Base-by-base conservation (phyloP, 2,797 vertebrate genomes). In the Paramormyrops hopkinsi region DNA sequence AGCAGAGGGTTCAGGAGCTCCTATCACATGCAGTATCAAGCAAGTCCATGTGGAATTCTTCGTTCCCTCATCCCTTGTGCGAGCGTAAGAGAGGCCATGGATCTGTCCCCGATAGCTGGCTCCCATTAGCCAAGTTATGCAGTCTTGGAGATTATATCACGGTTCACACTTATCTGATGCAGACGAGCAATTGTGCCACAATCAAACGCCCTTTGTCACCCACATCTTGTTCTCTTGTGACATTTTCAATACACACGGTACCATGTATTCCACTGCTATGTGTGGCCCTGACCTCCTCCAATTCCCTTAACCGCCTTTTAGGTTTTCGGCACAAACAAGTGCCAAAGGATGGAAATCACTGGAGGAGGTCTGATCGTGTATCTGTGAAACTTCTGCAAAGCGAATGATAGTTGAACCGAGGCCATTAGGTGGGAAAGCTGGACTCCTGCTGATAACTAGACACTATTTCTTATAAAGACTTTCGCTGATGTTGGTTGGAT, bases 391-490 rank as follows among this genome's bases (percentile, higher is more conserved):
- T 37, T 89, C 92, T 90, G 90, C 92, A 91, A 92, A 93, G 94
- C 91, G 92, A 92, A 92, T 82, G 94, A 95, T 94, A 92, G 90
- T 93, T 93, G 95, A 96, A 95, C 95, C 93, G 93, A 91, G 92
- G 91, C 94, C 95, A 94, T 96, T 96, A 96, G 94, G 91, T 93
- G 92, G 91, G 94, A 91, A 93, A 91, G 92, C 91, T 90, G 89
- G 91, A 94, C 91, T 93, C 92, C 90, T 88, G 90, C 91, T 91
- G 93, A 92, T 95, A 93, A 93, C 93, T 94, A 93, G 89, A 73
- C 88, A 89, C 93, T 90, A 90, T 94, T 93, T 91, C 92, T 89
- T 91, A 91, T 91, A 88, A 86, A 92, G 90, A 92, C 11, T 73
- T 85, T 51, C 0, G n/a, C 41, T 50, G 46, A 4, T 51, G 82